Percentiles rank a stretch among this genome's conserved stretches.
These are phyloP conservation scores for Lepilemur ruficaudatus DNA, from an alignment of 2,797 vertebrate species.

Conservation along the genomic window DNA sequence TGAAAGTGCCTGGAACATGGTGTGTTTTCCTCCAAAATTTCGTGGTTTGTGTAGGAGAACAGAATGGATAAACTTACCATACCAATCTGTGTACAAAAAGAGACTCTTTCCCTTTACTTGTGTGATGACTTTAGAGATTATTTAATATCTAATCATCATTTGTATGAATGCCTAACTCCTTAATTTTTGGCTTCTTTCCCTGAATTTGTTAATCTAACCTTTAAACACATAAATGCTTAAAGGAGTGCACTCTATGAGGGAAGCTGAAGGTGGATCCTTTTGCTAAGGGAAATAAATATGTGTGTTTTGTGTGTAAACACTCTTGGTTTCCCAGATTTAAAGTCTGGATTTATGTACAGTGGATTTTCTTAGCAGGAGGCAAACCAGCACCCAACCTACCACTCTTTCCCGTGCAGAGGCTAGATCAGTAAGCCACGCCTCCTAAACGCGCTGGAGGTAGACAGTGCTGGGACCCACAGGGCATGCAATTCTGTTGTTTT, in stretches of 20 bases:
- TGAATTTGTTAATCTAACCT: conserved; percentile 9
- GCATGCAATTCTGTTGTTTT: not conserved
- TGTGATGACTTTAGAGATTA: not conserved
- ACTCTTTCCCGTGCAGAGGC: not conserved
- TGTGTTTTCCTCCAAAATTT: not conserved
- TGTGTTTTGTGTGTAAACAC: not conserved
- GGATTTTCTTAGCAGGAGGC: not conserved
- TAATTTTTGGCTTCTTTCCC: conserved; percentile 35
- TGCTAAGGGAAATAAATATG: not conserved
- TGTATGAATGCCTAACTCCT: not conserved
- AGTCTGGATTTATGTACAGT: not conserved
- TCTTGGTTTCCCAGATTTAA: not conserved
- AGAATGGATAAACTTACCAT: not conserved
- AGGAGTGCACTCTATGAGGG: not conserved
- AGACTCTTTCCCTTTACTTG: not conserved
- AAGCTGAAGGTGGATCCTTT: not conserved
- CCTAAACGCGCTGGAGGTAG: not conserved
- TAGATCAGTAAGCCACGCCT: not conserved
- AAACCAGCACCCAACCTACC: not conserved
- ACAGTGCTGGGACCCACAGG: not conserved
- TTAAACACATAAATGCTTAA: not conserved
- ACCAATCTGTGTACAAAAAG: not conserved
- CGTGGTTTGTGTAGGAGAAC: not conserved
- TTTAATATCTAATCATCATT: conserved; percentile 31
- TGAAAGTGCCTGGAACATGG: not conserved